These are phyloP conservation scores for Carpatolechia fugitivella DNA, from an alignment of 2,888 invertebrate genomes.

Conservation along the genomic window DNA sequence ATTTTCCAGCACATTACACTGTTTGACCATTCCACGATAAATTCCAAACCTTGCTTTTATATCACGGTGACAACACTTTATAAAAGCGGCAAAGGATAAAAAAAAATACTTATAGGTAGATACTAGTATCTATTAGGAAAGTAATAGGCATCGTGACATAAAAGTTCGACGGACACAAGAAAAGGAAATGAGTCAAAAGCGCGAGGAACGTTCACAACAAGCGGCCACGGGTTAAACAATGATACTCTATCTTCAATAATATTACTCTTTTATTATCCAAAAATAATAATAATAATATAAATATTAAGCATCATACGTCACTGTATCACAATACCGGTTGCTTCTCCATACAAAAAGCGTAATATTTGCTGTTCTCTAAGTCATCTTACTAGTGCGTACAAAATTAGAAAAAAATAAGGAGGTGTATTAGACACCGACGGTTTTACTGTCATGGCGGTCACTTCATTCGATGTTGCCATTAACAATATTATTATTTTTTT, in stretches of 20 bases:
- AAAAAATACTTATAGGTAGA: too few species aligned
- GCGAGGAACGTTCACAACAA: constrained; percentile 32
- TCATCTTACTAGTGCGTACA: not conserved
- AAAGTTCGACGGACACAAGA: not conserved
- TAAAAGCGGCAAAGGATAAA: too few species aligned
- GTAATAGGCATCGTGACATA: not conserved
- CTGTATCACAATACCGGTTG: constrained; percentile 71
- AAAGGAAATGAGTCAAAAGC: not conserved
- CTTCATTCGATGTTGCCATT: not conserved
- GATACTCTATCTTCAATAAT: constrained; percentile 64
- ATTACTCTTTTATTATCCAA: constrained; percentile 71
- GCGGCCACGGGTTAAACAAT: constrained; percentile 52
- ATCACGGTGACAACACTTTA: not conserved
- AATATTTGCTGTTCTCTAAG: constrained; percentile 25
- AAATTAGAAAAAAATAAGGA: not conserved
- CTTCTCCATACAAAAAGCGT: constrained; percentile 51
- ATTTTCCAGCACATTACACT: not conserved
- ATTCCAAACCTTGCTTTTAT: not conserved
- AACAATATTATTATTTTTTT: not conserved
- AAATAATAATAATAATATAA: constrained; percentile 57
- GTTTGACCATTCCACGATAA: not conserved
- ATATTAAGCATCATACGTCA: constrained; percentile 71
- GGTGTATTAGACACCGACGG: too few species aligned
- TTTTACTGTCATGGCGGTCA: too few species aligned
- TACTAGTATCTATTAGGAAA: not conserved